phyloP scores from a whole-genome alignment of 2,797 vertebrate genomes.

The Lagorchestes hirsutus region DNA sequence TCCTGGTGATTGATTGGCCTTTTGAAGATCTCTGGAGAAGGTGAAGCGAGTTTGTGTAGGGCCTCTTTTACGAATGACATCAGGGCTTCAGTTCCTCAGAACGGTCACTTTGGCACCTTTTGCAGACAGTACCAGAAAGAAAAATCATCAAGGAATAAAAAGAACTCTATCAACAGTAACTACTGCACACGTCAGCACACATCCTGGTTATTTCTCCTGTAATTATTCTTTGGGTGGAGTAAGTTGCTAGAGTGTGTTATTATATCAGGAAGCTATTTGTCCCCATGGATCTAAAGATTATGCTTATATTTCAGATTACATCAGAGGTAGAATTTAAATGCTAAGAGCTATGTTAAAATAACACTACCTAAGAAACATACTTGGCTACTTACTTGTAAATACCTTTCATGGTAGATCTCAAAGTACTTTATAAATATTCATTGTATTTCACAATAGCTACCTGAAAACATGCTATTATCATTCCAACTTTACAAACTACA shows the following conservation, averaged over 20 bases:
- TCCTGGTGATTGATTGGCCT: background rate
- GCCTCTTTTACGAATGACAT: background rate
- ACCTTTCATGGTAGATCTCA: background rate
- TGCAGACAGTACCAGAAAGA: slow-evolving; percentile 6
- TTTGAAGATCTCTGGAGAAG: background rate
- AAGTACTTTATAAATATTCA: slow-evolving; percentile 14
- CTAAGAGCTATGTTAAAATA: slow-evolving; percentile 30
- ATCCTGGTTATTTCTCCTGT: background rate
- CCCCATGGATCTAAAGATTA: slow-evolving; percentile 42
- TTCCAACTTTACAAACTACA: slow-evolving; percentile 5
- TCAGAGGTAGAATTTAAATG: slow-evolving; percentile 36
- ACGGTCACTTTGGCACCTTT: background rate
- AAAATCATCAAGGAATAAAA: slow-evolving; percentile 19
- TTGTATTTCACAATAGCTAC: background rate
- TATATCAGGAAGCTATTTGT: slow-evolving; percentile 31
- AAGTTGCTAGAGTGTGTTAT: background rate
- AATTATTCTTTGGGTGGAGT: slow-evolving; percentile 47
- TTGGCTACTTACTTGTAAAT: background rate
- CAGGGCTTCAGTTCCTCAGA: background rate
- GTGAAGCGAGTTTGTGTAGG: background rate
- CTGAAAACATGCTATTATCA: background rate
- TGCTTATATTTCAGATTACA: slow-evolving; percentile 22
- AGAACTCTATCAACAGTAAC: background rate
- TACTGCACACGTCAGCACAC: background rate
- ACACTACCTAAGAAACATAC: background rate